Conservation (phyloP, 92 coral and sea anemone species). For the Zoanthus solanderi region DNA sequence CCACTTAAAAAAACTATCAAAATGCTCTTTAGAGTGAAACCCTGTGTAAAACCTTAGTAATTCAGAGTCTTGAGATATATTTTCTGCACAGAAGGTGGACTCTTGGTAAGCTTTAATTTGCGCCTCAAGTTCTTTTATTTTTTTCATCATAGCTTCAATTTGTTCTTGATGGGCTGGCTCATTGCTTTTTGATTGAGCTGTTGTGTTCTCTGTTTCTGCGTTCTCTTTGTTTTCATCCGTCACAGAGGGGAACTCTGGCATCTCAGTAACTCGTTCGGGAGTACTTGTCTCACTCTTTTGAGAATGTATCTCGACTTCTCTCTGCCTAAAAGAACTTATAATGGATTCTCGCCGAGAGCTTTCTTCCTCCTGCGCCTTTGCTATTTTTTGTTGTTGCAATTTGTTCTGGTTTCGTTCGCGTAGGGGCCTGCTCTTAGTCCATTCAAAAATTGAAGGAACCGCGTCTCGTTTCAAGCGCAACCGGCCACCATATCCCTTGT, state of each 20-base stretch:
- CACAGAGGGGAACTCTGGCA: conserved; percentile 34
- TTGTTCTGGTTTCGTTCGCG: conserved; percentile 49
- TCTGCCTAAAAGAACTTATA: conserved; percentile 44
- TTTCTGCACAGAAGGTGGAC: conserved; percentile 54
- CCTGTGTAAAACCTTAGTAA: conserved; percentile 53
- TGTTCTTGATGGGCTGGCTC: conserved; percentile 42
- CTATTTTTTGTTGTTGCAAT: conserved; percentile 42
- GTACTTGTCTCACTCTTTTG: conserved; percentile 28
- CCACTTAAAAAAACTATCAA: conserved; percentile 54
- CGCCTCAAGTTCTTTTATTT: conserved; percentile 48
- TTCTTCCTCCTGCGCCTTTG: conserved; percentile 39
- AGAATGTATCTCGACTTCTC: conserved; percentile 48
- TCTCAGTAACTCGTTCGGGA: conserved; percentile 22
- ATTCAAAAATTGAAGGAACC: conserved; percentile 57
- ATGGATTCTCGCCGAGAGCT: conserved; percentile 44
- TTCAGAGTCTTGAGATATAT: conserved; percentile 54
- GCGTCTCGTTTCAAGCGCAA: conserved; percentile 55
- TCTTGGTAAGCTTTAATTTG: conserved; percentile 31
- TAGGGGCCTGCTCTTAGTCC: conserved; percentile 47
- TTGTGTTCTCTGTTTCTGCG: conserved; percentile 29
- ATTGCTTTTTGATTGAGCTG: conserved; percentile 28
- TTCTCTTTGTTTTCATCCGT: conserved; percentile 20
- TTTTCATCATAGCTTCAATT: conserved; percentile 25
- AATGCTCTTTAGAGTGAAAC: conserved; percentile 48
- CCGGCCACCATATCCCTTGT: conserved; percentile 38